phyloP scores from a whole-genome alignment of 2,888 invertebrate genomes.

The Phasia obesa region DNA sequence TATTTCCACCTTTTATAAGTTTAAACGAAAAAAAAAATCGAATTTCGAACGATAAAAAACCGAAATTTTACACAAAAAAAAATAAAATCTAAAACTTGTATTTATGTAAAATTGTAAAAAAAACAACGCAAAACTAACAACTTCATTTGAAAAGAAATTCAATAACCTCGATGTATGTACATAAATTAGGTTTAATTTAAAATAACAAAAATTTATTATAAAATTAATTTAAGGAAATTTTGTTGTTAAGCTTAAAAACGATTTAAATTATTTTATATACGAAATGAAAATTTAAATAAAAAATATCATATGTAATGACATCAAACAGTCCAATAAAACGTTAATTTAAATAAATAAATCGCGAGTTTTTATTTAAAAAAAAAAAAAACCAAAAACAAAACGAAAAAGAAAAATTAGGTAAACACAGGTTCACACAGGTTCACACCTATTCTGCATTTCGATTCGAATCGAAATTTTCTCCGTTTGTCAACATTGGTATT shows the following conservation, averaged over 20 bases:
- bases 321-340: conserved; percentile 9
- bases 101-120: conserved; percentile 62
- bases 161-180: conserved; percentile 31
- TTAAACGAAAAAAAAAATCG: conserved; percentile 40
- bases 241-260: conserved; percentile 50
- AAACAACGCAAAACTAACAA: background rate
- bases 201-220: conserved; percentile 9
- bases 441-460: too few relatives aligned
- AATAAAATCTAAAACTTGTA: conserved; percentile 23
- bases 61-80: conserved; percentile 22
- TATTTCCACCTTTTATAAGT: background rate
- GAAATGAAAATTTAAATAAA: conserved; percentile 35
- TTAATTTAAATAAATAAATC: background rate
- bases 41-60: conserved; percentile 35
- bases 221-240: conserved; percentile 40
- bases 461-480: too few relatives aligned
- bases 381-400: too few relatives aligned
- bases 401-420: too few relatives aligned
- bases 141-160: background rate
- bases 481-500: too few relatives aligned
- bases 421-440: too few relatives aligned
- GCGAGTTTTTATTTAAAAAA: too few relatives aligned
- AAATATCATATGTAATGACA: background rate
- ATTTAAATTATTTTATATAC: conserved; percentile 59
- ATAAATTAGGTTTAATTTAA: conserved; percentile 33